phyloP scores from a whole-genome alignment of 2,888 invertebrate species.

The Eucera pruinosa region DNA sequence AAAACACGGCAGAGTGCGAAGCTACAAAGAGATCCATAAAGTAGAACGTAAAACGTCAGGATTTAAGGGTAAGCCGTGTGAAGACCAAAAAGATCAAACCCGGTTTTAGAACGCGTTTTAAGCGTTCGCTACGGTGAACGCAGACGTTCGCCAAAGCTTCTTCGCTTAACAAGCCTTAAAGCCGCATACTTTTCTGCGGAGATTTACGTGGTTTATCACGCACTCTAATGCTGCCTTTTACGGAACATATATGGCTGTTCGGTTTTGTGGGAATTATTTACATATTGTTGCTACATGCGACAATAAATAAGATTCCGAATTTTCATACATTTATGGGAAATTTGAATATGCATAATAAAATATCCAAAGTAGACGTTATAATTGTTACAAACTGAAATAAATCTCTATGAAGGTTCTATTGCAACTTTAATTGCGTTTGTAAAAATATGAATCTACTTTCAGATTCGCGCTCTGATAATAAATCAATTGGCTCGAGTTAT shows the following conservation, averaged over 20 bases:
- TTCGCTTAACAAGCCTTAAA: slow-evolving; percentile 29
- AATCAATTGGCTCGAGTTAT: too few species aligned
- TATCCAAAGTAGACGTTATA: too few species aligned
- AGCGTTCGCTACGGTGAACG: slow-evolving; percentile 15
- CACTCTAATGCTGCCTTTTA: not conserved
- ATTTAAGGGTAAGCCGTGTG: slow-evolving; percentile 14
- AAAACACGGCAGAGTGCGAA: slow-evolving; percentile 1
- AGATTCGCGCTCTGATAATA: too few species aligned
- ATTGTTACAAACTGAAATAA: too few species aligned
- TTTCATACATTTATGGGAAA: too few species aligned
- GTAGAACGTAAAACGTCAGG: slow-evolving; percentile 11
- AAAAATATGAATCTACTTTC: too few species aligned
- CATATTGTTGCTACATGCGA: too few species aligned
- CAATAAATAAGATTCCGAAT: too few species aligned
- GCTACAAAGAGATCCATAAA: slow-evolving; percentile 24
- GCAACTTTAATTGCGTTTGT: too few species aligned
- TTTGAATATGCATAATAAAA: too few species aligned
- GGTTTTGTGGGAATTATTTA: too few species aligned
- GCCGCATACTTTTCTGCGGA: slow-evolving; percentile 6
- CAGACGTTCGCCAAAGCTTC: slow-evolving; percentile 20
- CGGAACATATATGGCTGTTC: slow-evolving; percentile 7
- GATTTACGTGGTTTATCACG: slow-evolving; percentile 18
- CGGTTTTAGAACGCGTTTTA: slow-evolving; percentile 31
- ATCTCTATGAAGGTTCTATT: too few species aligned
- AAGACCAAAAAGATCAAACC: slow-evolving; percentile 24